Base-by-base conservation (phyloP, 1,140 invertebrate species). In the Zaprionus davidi region DNA sequence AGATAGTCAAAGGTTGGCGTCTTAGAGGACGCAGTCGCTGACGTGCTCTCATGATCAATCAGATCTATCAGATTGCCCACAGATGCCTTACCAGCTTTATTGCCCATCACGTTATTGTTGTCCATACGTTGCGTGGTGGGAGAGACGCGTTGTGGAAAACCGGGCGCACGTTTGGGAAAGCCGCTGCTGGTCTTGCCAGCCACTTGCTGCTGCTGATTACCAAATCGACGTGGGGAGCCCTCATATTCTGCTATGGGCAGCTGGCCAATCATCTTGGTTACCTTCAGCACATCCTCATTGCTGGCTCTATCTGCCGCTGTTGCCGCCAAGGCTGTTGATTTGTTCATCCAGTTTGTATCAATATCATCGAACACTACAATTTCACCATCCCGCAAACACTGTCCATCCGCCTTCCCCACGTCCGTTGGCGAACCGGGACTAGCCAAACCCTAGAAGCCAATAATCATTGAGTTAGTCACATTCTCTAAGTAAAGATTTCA, bases 171-270 rank as follows among this genome's bases (percentile, higher is more conserved):
- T 53, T 95, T 95, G 24, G 95, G 93, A 6, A 51, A 73, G 1
- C 77, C 69, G 22, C 17, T n/a, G 7, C 17, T 34, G 9, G 13
- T 38, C 44, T 76, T 57, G 49, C 6, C 31, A 17, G 51, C 31
- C 17, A 36, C 56, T 82, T 41, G 41, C 41, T 46, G 41, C 41
- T 46, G 41, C 41, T 46, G 81, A 78, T 85, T 91, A 3, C 97
- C 97, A 92, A 98, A 98, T 75, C 97, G 94, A 76, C 97, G 94
- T 4, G 97, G 98, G 41, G 97, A 98, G 22, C 97, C 97, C 76
- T 98, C 97, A 92, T 98, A 98, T 81, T 98, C 97, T 17, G 91
- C 90, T 53, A 92, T 92, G 2, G 91, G 91, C 70, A 92, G 74
- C 93, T 96, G 96, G 24, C 97, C 97, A 92, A 98, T 98, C 58